Evolutionary conservation across 2,113 vertebrate genomes (phyloP).

Genomic region (rat (Rattus norvegicus)): GRCr8 NC_086028.1:22986501-22987000

Average conservation of each 20-base stretch:
- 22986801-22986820: neutral
- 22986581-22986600: neutral
- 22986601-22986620: neutral
- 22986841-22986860: neutral
- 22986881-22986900: neutral
- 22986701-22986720: too few relatives aligned
- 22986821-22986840: neutral
- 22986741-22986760: neutral
- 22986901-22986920: neutral
- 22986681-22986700: too few relatives aligned
- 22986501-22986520: neutral
- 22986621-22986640: neutral
- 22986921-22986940: neutral
- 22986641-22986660: neutral
- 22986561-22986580: neutral
- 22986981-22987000: neutral
- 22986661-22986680: too few relatives aligned
- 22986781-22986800: neutral
- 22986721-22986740: too few relatives aligned
- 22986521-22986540: neutral
- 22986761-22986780: neutral
- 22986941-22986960: neutral
- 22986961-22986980: neutral
- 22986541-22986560: neutral
- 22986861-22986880: conserved; percentile 4